These are phyloP conservation scores for Caenorhabditis sulstoni DNA, from an alignment of 2,888 invertebrate species.

Conservation along the genomic window DNA sequence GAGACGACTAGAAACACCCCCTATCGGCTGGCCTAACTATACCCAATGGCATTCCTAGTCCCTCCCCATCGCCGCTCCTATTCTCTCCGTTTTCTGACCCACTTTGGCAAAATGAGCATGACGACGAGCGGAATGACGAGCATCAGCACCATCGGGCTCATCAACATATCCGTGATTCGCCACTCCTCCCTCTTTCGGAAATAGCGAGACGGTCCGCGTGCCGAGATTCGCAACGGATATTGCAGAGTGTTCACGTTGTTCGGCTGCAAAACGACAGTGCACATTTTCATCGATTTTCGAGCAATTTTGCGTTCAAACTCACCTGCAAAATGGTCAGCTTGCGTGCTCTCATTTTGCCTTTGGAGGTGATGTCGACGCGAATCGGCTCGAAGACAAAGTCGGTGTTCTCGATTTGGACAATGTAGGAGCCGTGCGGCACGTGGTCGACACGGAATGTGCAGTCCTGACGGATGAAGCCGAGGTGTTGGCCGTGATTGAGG, in stretches of 20 bases:
- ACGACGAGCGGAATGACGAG: constrained; percentile 72
- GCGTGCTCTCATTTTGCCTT: constrained; percentile 95
- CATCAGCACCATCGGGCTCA: constrained; percentile 90
- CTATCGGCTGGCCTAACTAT: no score
- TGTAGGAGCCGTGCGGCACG: constrained; percentile 91
- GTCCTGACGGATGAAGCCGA: constrained; percentile 86
- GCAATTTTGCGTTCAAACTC: not conserved
- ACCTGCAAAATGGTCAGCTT: constrained; percentile 94
- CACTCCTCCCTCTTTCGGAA: constrained; percentile 86
- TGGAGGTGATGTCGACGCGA: constrained; percentile 96
- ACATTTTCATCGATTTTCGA: no score
- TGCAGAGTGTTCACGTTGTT: constrained; percentile 85
- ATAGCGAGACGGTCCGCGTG: constrained; percentile 85
- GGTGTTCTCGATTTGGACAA: constrained; percentile 89
- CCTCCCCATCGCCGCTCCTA: no score
- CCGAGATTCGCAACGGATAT: constrained; percentile 93
- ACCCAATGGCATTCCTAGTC: no score
- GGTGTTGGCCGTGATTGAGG: constrained; percentile 77
- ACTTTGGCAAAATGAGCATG: constrained; percentile 74
- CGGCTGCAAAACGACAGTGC: constrained; percentile 67
- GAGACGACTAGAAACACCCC: no score
- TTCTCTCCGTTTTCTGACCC: no score
- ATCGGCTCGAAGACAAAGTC: constrained; percentile 94
- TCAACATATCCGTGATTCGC: constrained; percentile 95
- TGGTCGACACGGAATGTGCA: constrained; percentile 92